Evolutionary conservation across 2,888 invertebrate genomes (phyloP), one percentile per base, ranked within the genome.

Genomic region (Lamproptera curius): DNA sequence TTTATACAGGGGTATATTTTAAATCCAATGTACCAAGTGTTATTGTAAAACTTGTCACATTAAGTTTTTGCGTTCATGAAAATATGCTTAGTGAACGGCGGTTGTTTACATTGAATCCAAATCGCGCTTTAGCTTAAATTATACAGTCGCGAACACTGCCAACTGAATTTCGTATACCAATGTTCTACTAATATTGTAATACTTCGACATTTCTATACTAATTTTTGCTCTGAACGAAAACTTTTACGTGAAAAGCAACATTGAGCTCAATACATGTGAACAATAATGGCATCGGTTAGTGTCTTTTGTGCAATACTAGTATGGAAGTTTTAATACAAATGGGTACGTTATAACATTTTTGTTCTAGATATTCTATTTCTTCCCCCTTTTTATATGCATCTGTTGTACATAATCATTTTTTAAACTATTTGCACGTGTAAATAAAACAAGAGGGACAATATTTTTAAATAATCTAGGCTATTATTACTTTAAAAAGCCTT

Each of bases 31-130:
- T 73, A 73, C 68, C 59, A 61, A 62, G 70, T 69, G 67, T 71
- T 70, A 79, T 82, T 64, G 77, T 63, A 62, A 76, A 83, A 85
- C 77, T 85, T 84, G 60, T 70, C 69, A 72, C 76, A 78, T 81
- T 78, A 76, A 67, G 60, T 73, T 82, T 83, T 81, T 74, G 83
- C 79, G 77, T 82, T 77, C 75, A 81, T 76, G 77, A 69, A 75
- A 78, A 76, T 71, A 75, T 76, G 73, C 75, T 79, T 70, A 69
- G 65, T 53, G 66, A 72, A 73, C 53, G 70, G 66, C 73, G 69
- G 75, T 84, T 81, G 76, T 85, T 83, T 82, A 79, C 78, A 82
- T 77, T 69, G 73, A 81, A 82, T 78, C 76, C 71, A 75, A 78
- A 82, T 82, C 55, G 67, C 69, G 67, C 75, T 82, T 81, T 75